These are phyloP conservation scores for Nomada fucata DNA, from an alignment of 2,888 invertebrate genomes.

Conservation along the genomic window DNA sequence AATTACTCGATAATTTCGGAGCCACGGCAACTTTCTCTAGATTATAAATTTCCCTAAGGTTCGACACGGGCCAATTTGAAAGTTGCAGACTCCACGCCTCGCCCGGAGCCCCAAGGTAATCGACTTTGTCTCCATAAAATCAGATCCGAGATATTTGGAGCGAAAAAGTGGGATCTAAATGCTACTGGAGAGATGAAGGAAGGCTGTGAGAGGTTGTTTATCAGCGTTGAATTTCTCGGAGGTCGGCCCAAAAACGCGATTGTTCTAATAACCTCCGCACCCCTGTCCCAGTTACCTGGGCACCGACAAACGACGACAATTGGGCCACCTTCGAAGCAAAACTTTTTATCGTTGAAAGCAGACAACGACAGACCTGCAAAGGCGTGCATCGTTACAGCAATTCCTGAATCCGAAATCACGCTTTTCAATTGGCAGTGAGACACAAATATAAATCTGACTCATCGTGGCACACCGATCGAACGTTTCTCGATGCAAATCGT, in stretches of 20 bases:
- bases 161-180: not conserved
- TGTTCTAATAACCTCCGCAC: not conserved
- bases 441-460: not conserved
- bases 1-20: not conserved
- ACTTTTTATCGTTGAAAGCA: constrained; percentile 3
- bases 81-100: not conserved
- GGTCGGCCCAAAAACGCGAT: constrained; percentile 35
- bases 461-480: not conserved
- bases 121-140: constrained; percentile 17
- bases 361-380: not conserved
- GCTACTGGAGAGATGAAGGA: not conserved
- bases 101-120: not conserved
- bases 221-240: constrained; percentile 27
- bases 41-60: not conserved
- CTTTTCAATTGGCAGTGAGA: not conserved
- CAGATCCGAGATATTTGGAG: not conserved
- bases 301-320: constrained; percentile 48
- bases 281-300: constrained; percentile 47
- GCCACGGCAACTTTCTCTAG: not conserved
- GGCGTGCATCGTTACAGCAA: not conserved
- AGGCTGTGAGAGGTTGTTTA: constrained; percentile 23
- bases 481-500: not conserved
- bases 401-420: not conserved
- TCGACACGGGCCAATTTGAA: constrained; percentile 9
- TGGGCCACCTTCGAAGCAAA: constrained; percentile 25